Percentiles rank a stretch among this genome's conserved stretches.
Conservation (phyloP, 2,888 invertebrate species). For the Erebia aethiops region DNA sequence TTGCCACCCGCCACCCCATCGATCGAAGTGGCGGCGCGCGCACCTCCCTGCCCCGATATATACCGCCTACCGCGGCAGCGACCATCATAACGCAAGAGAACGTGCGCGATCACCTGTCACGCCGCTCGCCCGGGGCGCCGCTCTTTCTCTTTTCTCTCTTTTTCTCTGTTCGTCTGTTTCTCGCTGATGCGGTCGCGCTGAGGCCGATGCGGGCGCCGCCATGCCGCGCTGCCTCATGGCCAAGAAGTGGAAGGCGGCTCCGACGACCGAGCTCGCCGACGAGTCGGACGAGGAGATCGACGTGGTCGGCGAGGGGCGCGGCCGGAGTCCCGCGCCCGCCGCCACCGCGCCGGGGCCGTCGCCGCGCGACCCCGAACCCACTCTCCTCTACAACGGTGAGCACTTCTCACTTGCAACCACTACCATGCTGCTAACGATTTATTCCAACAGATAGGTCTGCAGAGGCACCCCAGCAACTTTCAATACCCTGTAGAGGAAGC, state of each 20-base stretch:
- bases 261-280: conserved; percentile 84
- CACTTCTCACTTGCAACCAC: neutral
- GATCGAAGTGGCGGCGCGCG: conserved; percentile 76
- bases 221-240: conserved; percentile 98
- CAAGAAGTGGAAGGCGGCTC: conserved; percentile 94
- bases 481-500: neutral
- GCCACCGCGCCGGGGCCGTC: conserved; percentile 87
- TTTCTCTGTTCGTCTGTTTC: conserved; percentile 81
- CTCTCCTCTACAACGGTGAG: conserved; percentile 91
- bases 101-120: conserved; percentile 77
- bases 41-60: conserved; percentile 74
- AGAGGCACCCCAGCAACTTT: no score
- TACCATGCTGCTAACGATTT: no score
- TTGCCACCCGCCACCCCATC: conserved; percentile 59
- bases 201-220: conserved; percentile 83
- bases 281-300: conserved; percentile 91
- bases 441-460: no score
- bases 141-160: conserved; percentile 81
- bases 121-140: conserved; percentile 81
- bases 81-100: conserved; percentile 83
- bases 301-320: conserved; percentile 91
- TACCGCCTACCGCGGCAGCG: conserved; percentile 67
- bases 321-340: conserved; percentile 79
- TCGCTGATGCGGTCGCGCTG: conserved; percentile 80
- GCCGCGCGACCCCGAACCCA: conserved; percentile 87